Evolutionary conservation across 2,888 invertebrate species (phyloP).

Genomic region (Rhagonycha lutea): DNA sequence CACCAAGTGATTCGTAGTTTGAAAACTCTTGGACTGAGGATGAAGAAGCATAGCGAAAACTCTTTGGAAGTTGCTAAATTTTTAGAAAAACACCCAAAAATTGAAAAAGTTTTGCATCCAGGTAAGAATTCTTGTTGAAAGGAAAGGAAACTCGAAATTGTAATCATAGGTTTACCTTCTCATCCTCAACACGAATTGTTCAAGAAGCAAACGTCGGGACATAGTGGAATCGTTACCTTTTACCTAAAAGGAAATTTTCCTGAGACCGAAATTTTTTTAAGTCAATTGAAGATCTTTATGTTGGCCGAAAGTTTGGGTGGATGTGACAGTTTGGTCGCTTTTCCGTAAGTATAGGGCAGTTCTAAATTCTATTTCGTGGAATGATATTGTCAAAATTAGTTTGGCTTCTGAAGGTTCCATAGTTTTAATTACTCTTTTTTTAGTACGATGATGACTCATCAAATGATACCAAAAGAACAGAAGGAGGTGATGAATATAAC

Average conservation of each 20-base stretch:
- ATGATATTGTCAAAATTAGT: too few species aligned
- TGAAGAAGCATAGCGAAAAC: constrained; percentile 85
- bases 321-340: constrained; percentile 87
- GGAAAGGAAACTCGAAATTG: background rate
- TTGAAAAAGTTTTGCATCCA: constrained; percentile 79
- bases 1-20: constrained; percentile 88
- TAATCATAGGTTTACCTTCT: constrained; percentile 63
- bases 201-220: constrained; percentile 76
- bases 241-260: constrained; percentile 74
- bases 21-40: constrained; percentile 88
- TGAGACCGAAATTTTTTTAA: constrained; percentile 72
- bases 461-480: constrained; percentile 80
- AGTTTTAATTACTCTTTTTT: constrained; percentile 39
- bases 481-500: constrained; percentile 77
- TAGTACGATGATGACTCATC: constrained; percentile 92
- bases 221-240: constrained; percentile 88
- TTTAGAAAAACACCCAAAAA: constrained; percentile 73
- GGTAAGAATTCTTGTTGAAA: constrained; percentile 39
- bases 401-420: background rate
- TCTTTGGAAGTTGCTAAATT: constrained; percentile 77
- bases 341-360: constrained; percentile 69
- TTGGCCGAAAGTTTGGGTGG: constrained; percentile 92
- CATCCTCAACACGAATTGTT: constrained; percentile 82
- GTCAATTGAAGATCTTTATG: constrained; percentile 75
- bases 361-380: too few species aligned